phyloP scores from a whole-genome alignment of 2,113 vertebrate species.

The Ptychochromis oligacanthus region DNA sequence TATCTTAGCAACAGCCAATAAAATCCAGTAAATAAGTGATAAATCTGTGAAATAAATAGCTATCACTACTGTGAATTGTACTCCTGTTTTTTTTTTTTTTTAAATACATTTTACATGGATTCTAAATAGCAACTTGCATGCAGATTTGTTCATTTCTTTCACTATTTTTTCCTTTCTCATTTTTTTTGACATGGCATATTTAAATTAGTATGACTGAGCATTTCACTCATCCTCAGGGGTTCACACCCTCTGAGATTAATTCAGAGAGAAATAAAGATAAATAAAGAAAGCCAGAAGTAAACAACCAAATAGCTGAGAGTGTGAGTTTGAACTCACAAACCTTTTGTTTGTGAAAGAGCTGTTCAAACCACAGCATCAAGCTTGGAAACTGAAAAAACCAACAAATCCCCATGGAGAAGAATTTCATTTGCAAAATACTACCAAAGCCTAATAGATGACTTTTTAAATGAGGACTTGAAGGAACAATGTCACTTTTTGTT shows the following conservation, averaged over 20 bases:
- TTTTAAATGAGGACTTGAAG: background rate
- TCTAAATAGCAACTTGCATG: background rate
- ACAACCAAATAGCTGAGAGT: background rate
- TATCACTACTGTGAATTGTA: background rate
- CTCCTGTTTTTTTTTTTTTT: background rate
- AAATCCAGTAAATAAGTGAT: background rate
- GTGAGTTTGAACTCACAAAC: background rate
- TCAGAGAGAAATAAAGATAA: background rate
- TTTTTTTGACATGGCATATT: background rate
- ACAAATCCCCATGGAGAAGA: background rate
- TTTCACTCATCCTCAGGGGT: background rate
- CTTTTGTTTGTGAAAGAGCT: background rate
- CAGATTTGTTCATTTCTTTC: background rate
- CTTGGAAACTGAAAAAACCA: background rate
- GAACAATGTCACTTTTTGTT: background rate
- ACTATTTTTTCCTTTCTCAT: background rate
- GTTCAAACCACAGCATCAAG: background rate
- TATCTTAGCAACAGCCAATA: background rate
- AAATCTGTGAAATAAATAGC: rapidly evolving
- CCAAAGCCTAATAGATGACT: background rate
- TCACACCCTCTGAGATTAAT: background rate
- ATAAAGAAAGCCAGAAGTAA: background rate
- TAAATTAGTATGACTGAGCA: background rate
- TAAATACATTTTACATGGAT: background rate
- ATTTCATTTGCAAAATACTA: background rate